Base-by-base conservation (phyloP, 2,888 invertebrate species). In the Athripsodes cinereus region DNA sequence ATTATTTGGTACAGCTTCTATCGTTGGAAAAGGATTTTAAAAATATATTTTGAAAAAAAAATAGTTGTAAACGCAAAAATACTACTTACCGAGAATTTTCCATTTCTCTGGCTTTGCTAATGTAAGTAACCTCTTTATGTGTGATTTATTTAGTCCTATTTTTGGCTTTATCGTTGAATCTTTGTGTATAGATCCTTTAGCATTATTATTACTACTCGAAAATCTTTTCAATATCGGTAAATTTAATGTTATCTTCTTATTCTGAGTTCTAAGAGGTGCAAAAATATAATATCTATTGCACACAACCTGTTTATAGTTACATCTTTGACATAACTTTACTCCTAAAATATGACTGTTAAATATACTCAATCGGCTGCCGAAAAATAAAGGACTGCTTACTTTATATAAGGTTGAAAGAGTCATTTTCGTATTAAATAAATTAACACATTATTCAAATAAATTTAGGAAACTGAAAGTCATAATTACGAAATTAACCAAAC, bases 41-140 rank as follows among this genome's bases (percentile, higher is more conserved):
- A n/a, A n/a, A n/a, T n/a, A n/a, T n/a, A n/a, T n/a, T n/a, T n/a
- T n/a, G n/a, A n/a, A n/a, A n/a, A n/a, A n/a, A n/a, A n/a, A n/a
- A n/a, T n/a, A n/a, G n/a, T n/a, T n/a, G n/a, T n/a, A n/a, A n/a
- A n/a, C n/a, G n/a, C n/a, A n/a, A n/a, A n/a, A n/a, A n/a, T n/a
- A 31, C 20, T 34, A 49, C 57, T 64, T 67, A 83, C 83, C 79
- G 65, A 80, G 71, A 61, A 84, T 71, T 58, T 76, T 83, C 82
- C 83, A 84, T 78, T 81, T 82, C 67, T 84, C 84, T 34, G 83
- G 83, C 66, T 78, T 81, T 11, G 84, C 84, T 67, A 84, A 73
- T 55, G 77, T 72, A 67, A 84, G 73, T 61, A 84, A 70, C 64
- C 84, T 71, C 65, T 72, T 76, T 50, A 83, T 59, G 67, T 84